Evolutionary conservation across 2,797 vertebrate species (phyloP).

Genomic region (Natrix natrix): DNA sequence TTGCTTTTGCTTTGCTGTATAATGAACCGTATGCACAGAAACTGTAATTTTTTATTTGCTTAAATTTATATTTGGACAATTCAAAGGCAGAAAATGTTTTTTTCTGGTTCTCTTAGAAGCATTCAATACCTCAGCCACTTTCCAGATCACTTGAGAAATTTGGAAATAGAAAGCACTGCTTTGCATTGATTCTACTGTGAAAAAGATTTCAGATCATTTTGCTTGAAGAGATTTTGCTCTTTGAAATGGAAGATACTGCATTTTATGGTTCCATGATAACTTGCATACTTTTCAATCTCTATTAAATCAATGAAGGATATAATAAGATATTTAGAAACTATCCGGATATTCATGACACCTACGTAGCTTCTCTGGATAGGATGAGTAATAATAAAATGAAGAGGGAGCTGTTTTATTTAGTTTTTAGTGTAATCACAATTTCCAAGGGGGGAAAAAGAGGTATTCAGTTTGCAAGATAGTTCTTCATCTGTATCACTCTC

Average conservation of each 20-base stretch:
- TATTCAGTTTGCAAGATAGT: neutral
- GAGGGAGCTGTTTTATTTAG: neutral
- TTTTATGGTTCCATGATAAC: neutral
- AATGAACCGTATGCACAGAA: neutral
- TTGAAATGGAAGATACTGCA: neutral
- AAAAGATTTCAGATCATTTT: neutral
- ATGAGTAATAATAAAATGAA: neutral
- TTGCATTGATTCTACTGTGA: neutral
- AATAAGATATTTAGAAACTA: neutral
- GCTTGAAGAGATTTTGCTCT: neutral
- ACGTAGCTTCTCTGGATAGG: neutral
- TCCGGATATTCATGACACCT: neutral
- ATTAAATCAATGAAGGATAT: neutral
- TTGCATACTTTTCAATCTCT: neutral
- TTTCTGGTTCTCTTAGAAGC: neutral
- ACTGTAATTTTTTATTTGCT: neutral
- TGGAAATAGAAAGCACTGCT: neutral
- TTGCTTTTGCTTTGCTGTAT: neutral
- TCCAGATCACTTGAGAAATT: neutral
- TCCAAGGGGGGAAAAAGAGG: neutral
- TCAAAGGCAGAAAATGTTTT: neutral
- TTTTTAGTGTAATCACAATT: neutral
- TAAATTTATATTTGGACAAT: neutral
- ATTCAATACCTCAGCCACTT: neutral
- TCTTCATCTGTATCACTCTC: neutral